Percentiles rank a stretch among this genome's conserved stretches.
phyloP scores from a whole-genome alignment of 1,140 invertebrate species.

The Drosophila jambulina region DNA sequence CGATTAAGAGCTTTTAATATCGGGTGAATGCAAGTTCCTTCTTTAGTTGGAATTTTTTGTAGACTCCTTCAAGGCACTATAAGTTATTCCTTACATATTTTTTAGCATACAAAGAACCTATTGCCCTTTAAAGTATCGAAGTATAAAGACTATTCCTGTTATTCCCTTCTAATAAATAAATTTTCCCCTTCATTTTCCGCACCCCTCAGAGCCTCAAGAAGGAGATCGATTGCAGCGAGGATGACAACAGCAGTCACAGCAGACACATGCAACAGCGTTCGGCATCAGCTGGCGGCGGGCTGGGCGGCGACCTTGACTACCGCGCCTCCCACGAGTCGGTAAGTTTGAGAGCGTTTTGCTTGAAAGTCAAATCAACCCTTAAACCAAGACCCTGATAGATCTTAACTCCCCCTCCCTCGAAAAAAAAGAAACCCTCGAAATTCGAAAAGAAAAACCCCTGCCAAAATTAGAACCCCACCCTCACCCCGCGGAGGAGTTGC shows the following conservation, averaged over 20 bases:
- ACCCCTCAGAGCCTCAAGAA: conserved; percentile 92
- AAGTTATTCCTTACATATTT: too few relatives aligned
- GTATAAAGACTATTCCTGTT: background rate
- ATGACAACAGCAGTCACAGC: conserved; percentile 88
- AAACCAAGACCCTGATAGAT: background rate
- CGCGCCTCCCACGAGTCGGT: conserved; percentile 92
- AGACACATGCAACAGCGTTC: conserved; percentile 85
- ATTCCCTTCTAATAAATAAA: background rate
- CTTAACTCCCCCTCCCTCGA: background rate
- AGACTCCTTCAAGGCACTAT: too few relatives aligned
- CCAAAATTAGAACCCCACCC: conserved; percentile 17
- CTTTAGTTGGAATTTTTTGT: too few relatives aligned
- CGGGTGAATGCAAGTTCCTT: too few relatives aligned
- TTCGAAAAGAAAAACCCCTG: conserved; percentile 13
- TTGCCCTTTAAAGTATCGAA: background rate
- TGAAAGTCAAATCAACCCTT: background rate
- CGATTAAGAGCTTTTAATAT: too few relatives aligned
- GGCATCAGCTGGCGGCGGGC: conserved; percentile 89
- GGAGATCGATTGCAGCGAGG: conserved; percentile 92
- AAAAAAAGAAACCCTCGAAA: background rate
- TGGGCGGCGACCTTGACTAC: conserved; percentile 91
- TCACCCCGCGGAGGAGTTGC: conserved; percentile 1
- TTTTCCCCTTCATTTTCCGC: background rate
- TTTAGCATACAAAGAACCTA: too few relatives aligned
- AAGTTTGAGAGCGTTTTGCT: conserved; percentile 86